These are phyloP conservation scores for Poecilia wingei DNA, from an alignment of 2,797 vertebrate genomes.

Conservation along the genomic window DNA sequence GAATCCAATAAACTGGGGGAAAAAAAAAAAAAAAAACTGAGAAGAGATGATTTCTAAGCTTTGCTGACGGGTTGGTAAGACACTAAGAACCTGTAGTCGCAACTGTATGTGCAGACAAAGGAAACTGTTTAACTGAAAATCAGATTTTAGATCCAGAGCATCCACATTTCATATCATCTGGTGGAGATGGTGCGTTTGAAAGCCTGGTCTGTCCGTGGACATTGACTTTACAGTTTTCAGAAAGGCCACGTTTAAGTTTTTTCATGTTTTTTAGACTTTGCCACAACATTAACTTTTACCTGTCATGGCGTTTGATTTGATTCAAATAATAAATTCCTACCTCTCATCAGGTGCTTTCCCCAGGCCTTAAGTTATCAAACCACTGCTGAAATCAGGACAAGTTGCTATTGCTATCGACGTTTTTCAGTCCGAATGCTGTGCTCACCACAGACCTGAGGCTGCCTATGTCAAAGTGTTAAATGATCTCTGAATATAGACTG, in stretches of 20 bases:
- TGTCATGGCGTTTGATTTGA: background rate
- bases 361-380: background rate
- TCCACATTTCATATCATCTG: background rate
- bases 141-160: background rate
- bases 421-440: background rate
- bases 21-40: conserved; percentile 4
- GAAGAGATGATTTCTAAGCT: conserved; percentile 36
- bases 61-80: background rate
- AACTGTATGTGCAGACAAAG: background rate
- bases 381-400: background rate
- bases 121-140: background rate
- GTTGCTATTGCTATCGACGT: background rate
- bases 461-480: background rate
- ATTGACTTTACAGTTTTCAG: background rate
- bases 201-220: background rate
- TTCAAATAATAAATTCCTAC: background rate
- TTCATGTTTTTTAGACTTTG: background rate
- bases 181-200: background rate
- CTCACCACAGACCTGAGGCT: background rate
- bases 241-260: background rate
- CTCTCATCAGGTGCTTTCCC: background rate
- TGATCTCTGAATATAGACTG: background rate
- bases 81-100: background rate
- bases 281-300: background rate
- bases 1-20: conserved; percentile 53